Evolutionary conservation across 2,888 invertebrate genomes (phyloP).

Genomic region (Dynastes maya): DNA sequence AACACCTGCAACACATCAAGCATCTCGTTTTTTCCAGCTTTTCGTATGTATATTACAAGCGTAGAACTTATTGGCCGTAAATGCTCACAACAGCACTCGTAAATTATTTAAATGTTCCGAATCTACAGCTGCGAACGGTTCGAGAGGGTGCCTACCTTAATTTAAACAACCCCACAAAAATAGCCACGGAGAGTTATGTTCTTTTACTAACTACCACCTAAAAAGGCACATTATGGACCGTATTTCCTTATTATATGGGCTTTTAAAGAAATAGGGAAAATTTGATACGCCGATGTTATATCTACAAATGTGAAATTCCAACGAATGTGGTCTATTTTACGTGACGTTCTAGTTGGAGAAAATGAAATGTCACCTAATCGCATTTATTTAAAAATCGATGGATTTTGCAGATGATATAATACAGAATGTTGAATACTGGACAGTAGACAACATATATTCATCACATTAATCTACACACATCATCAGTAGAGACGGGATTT

Average conservation of each 20-base stretch:
- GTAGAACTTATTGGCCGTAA: constrained; percentile 32
- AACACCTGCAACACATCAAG: constrained; percentile 42
- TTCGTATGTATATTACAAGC: constrained; percentile 23
- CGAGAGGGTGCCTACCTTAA: constrained; percentile 31
- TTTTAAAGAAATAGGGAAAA: background rate
- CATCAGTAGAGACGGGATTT: too few species aligned
- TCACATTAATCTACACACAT: too few species aligned
- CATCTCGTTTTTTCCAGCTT: constrained; percentile 23
- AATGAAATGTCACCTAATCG: too few species aligned
- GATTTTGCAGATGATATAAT: too few species aligned
- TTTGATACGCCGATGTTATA: too few species aligned
- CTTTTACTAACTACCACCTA: background rate
- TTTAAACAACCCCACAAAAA: constrained; percentile 21
- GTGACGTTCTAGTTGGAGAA: too few species aligned
- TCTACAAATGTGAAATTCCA: too few species aligned
- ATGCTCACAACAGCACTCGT: constrained; percentile 22
- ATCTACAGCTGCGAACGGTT: constrained; percentile 40
- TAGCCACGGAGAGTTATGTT: constrained; percentile 1
- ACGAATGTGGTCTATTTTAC: too few species aligned
- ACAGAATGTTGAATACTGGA: too few species aligned
- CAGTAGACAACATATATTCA: too few species aligned
- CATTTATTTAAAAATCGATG: too few species aligned
- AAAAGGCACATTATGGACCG: background rate
- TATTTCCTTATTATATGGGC: background rate
- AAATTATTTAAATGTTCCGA: constrained; percentile 44